A percentile compares a stretch with the other conserved stretches of the same genome.
phyloP scores from a whole-genome alignment of 1,140 invertebrate species.

The Dryas iulia region DNA sequence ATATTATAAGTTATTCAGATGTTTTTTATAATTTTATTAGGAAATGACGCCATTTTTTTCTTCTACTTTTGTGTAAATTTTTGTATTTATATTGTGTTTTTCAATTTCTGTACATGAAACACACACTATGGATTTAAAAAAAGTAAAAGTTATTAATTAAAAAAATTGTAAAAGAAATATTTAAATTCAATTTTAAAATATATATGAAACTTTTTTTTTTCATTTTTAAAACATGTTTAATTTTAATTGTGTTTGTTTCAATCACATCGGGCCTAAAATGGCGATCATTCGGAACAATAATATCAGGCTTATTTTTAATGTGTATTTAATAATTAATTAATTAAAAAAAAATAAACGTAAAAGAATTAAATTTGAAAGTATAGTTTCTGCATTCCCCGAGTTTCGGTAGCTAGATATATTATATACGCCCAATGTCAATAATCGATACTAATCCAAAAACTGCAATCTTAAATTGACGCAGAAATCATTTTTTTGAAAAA shows the following conservation, averaged over 20 bases:
- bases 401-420: neutral
- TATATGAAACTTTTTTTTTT: neutral
- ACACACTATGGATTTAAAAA: neutral
- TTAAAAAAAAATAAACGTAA: neutral
- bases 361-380: neutral
- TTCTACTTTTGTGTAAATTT: neutral
- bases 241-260: neutral
- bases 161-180: no score
- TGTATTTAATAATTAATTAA: neutral
- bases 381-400: constrained; percentile 25
- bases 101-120: neutral
- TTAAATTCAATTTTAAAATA: neutral
- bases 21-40: no score
- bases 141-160: neutral
- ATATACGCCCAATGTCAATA: no score
- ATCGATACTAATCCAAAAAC: no score
- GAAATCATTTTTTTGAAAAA: no score
- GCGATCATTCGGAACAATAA: neutral
- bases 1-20: no score
- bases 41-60: no score
- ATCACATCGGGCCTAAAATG: neutral
- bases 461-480: no score
- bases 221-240: no score
- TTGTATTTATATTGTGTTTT: neutral
- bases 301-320: neutral